phyloP scores from a whole-genome alignment of 2,113 vertebrate genomes.

The Nibea albiflora region DNA sequence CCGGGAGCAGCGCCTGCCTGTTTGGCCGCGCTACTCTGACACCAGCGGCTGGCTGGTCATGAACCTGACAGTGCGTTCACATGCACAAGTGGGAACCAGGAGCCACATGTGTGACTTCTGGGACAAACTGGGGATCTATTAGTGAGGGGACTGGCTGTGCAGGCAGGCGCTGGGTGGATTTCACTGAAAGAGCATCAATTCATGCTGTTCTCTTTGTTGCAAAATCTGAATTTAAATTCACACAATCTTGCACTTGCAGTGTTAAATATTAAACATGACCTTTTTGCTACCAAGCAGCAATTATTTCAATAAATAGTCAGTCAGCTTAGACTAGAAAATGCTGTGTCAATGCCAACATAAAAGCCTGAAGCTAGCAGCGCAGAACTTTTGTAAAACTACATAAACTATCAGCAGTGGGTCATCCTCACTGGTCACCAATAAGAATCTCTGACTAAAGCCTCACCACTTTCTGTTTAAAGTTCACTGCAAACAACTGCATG shows the following conservation, averaged over 20 bases:
- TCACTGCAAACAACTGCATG: too few relatives aligned
- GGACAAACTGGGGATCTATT: constrained; percentile 83
- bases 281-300: neutral
- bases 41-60: constrained; percentile 76
- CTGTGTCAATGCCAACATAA: neutral
- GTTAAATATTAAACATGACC: neutral
- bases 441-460: too few relatives aligned
- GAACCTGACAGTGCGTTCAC: constrained; percentile 81
- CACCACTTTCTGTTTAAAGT: too few relatives aligned
- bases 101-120: constrained; percentile 84
- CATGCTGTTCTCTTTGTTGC: constrained; percentile 1
- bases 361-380: too few relatives aligned
- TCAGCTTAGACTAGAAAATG: neutral
- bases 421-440: too few relatives aligned
- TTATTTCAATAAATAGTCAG: neutral
- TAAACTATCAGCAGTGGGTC: too few relatives aligned
- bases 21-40: constrained; percentile 78
- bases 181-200: neutral
- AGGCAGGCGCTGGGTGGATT: neutral
- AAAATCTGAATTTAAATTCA: neutral
- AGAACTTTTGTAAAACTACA: too few relatives aligned
- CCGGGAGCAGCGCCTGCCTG: constrained; percentile 66
- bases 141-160: neutral
- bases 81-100: constrained; percentile 74
- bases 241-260: neutral